A percentile compares a stretch with the other conserved stretches of the same genome.
These are phyloP conservation scores for Oreochromis mossambicus DNA, from an alignment of 2,797 vertebrate genomes.

Conservation along the genomic window DNA sequence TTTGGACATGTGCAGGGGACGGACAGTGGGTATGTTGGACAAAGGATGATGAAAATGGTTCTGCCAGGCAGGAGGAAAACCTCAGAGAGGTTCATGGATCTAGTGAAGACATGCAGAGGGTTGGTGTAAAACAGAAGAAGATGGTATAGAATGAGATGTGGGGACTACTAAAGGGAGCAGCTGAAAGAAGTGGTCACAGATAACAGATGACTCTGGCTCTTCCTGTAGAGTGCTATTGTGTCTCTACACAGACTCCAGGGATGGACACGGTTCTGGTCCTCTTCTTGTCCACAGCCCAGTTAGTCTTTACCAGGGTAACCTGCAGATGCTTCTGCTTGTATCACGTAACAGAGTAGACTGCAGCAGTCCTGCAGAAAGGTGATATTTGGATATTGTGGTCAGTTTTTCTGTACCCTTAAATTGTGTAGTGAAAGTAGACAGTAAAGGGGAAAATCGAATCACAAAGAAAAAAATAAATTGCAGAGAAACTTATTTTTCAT, in stretches of 20 bases:
- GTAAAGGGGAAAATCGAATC: not conserved
- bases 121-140: not conserved
- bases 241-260: not conserved
- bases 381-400: not conserved
- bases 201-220: not conserved
- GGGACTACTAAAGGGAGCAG: not conserved
- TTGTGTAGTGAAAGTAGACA: fast-evolving
- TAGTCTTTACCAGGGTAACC: fast-evolving
- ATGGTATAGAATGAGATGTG: not conserved
- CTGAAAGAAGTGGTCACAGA: not conserved
- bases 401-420: not conserved
- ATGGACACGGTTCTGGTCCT: not conserved
- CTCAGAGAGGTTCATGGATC: not conserved
- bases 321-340: not conserved
- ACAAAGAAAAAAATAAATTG: not conserved
- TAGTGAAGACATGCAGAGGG: not conserved
- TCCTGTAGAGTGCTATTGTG: not conserved
- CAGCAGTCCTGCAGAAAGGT: not conserved
- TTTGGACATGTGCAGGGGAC: not conserved
- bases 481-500: not conserved
- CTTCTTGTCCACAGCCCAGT: not conserved
- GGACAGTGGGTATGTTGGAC: not conserved
- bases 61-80: not conserved
- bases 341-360: not conserved
- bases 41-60: not conserved